Evolutionary conservation across 2,797 vertebrate genomes (phyloP), one percentile per base, ranked within the genome.

Genomic region (Catamblyrhynchus diadema): DNA sequence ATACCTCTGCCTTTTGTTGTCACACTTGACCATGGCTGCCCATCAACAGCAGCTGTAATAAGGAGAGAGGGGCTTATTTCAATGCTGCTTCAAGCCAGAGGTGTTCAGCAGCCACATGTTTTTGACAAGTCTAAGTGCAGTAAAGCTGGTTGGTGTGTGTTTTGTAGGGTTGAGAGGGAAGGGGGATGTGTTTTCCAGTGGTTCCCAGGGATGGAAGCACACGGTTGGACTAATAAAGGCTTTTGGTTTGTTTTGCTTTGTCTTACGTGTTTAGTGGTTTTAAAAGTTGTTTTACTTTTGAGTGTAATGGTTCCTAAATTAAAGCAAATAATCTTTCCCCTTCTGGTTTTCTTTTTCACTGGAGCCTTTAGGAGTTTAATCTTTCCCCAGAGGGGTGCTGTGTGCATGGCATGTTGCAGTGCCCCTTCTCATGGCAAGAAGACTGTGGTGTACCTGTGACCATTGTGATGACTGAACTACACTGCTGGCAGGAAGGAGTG

Each of bases 381-480:
- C 37, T 62, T 22, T 25, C 19, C 57, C 47, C 17, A n/a, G 56
- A 80, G 24, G 33, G 18, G 12, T 82, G 42, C 45, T 39, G 5
- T 18, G 10, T 37, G 20, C 8, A 3, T 56, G 41, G 28, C 32
- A 12, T 8, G 20, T 62, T 85, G 41, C 27, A 71, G 2, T 14
- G 17, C 15, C 14, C 15, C 41, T 71, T 80, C 48, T 82, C 41
- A 8, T 6, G 53, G 35, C 37, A 48, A 28, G 48, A 50, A 17
- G 19, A 8, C 73, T 18, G 15, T 28, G 14, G 19, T 54, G 39
- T 25, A 8, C 3, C 0, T 17, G 24, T 4, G 7, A 11, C 61
- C 23, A 15, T 57, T 0, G 0, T 48, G 42, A 13, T 2, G 3
- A 11, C 67, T 44, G 41, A 80, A 4, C 25, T 37, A 9, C 23